Percentiles rank a stretch among this genome's conserved stretches.
Conservation (phyloP, 2,888 invertebrate species). For the Eudasyphora cyanicolor region DNA sequence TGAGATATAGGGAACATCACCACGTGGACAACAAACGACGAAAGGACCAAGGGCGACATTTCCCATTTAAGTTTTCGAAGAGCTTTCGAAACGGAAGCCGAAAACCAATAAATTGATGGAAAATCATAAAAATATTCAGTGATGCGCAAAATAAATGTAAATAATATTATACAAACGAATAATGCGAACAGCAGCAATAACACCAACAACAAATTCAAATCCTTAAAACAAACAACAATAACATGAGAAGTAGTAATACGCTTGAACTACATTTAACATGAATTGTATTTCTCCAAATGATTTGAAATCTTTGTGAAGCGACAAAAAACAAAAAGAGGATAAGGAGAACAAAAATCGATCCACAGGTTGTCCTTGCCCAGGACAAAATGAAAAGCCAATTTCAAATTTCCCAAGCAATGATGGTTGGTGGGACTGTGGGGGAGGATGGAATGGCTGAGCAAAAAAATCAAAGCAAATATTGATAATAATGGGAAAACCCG, state of each 20-base stretch:
- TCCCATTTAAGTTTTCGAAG: not conserved
- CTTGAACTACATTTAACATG: no score
- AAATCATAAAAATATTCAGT: constrained; percentile 52
- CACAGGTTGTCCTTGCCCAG: constrained; percentile 54
- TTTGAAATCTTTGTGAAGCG: not conserved
- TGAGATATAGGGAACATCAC: not conserved
- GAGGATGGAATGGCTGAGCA: not conserved
- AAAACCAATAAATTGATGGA: constrained; percentile 51
- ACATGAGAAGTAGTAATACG: no score
- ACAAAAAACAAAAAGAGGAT: not conserved
- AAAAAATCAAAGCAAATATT: constrained; percentile 54
- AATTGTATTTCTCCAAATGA: not conserved
- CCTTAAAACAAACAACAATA: constrained; percentile 1
- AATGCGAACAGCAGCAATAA: constrained; percentile 13
- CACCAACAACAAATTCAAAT: not conserved
- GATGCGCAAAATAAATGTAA: constrained; percentile 62
- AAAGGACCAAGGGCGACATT: not conserved
- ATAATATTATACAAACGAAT: constrained; percentile 52
- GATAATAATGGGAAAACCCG: constrained; percentile 28
- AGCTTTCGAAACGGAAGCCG: not conserved
- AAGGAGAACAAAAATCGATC: constrained; percentile 12
- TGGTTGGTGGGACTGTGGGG: not conserved
- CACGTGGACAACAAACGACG: no score
- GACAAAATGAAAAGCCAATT: constrained; percentile 26
- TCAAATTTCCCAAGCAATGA: not conserved